Percentiles rank a stretch among this genome's conserved stretches.
phyloP scores from a whole-genome alignment of 2,113 vertebrate species.

The Erpornis zantholeuca region DNA sequence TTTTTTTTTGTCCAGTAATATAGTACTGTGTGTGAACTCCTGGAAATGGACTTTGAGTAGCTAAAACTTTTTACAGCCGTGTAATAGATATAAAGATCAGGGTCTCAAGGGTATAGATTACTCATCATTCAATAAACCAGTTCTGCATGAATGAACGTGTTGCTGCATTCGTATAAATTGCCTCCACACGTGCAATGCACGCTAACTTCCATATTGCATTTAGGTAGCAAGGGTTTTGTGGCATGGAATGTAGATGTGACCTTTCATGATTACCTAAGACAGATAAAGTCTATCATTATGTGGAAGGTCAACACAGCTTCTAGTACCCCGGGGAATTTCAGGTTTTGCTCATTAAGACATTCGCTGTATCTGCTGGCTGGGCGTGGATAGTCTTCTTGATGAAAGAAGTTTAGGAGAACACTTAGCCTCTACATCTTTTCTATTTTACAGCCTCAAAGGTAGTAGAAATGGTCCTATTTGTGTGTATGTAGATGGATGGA shows the following conservation, averaged over 20 bases:
- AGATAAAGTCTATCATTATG: not conserved
- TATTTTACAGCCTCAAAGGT: not conserved
- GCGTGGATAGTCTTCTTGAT: accelerated
- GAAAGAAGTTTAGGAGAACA: not conserved
- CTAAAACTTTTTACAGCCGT: not conserved
- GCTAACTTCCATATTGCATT: not conserved
- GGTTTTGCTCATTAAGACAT: not conserved
- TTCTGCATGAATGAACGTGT: not conserved
- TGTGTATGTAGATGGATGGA: too few relatives aligned
- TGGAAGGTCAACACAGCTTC: not conserved
- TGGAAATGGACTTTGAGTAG: not conserved
- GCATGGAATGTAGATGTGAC: not conserved
- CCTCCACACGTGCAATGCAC: not conserved
- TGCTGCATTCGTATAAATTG: not conserved
- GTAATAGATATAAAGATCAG: not conserved
- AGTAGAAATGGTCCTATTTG: not conserved
- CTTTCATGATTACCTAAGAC: not conserved
- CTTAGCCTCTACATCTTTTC: not conserved
- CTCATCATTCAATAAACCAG: not conserved
- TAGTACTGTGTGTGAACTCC: not conserved
- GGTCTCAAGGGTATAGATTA: not conserved
- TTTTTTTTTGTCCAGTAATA: not conserved
- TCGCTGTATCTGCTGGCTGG: not conserved
- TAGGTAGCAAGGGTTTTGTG: not conserved
- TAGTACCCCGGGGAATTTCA: not conserved